Percentiles rank a stretch among this genome's conserved stretches.
phyloP scores from a whole-genome alignment of 2,888 invertebrate genomes.

The Melitaea athalia region DNA sequence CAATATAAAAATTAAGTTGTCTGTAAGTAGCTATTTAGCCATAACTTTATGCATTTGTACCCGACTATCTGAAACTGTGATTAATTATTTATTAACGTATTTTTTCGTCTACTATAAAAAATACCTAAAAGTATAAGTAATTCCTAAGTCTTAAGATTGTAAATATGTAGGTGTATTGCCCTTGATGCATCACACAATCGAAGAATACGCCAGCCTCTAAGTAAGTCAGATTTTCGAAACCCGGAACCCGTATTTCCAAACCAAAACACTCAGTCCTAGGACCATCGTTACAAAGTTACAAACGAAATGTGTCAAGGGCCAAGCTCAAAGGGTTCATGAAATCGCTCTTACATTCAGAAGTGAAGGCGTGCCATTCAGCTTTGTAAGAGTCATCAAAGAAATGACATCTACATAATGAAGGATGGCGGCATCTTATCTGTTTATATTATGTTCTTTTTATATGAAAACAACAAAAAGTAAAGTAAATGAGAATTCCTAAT shows the following conservation, averaged over 20 bases:
- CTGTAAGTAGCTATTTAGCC: too few relatives aligned
- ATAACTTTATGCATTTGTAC: too few relatives aligned
- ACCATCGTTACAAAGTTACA: constrained; percentile 40
- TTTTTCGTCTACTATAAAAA: too few relatives aligned
- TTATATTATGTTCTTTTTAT: background rate
- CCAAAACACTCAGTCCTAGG: constrained; percentile 37
- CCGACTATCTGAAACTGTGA: too few relatives aligned
- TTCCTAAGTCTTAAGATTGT: too few relatives aligned
- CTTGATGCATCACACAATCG: too few relatives aligned
- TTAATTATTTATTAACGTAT: too few relatives aligned
- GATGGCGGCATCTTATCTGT: constrained; percentile 7
- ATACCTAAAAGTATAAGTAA: too few relatives aligned
- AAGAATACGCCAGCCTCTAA: background rate
- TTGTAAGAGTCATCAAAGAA: constrained; percentile 32
- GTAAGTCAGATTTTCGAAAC: background rate
- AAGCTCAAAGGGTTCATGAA: constrained; percentile 40
- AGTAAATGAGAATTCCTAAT: too few relatives aligned
- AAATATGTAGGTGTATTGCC: too few relatives aligned
- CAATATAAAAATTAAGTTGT: too few relatives aligned
- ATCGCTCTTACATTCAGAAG: constrained; percentile 38
- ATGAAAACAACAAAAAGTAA: background rate
- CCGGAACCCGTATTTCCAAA: constrained; percentile 17
- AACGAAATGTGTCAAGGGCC: constrained; percentile 43
- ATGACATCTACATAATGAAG: constrained; percentile 32
- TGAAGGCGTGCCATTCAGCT: constrained; percentile 37